These are phyloP conservation scores for Lytechinus variegatus DNA, from an alignment of 35 echinoderm and acorn worm genomes.

Conservation along the genomic window DNA sequence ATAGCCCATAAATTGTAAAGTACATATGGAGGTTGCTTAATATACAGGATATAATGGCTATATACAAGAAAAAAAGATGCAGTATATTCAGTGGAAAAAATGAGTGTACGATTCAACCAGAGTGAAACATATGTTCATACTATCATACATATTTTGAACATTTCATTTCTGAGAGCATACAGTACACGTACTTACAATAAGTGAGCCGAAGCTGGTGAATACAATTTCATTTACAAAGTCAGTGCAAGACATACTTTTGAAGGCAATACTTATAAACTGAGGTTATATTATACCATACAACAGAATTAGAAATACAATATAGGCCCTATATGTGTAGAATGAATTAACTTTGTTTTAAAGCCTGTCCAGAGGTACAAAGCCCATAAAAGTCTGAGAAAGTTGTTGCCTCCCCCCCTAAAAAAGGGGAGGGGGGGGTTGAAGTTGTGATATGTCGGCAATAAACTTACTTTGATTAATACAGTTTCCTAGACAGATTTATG, in stretches of 20 bases:
- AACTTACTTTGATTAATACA: no score
- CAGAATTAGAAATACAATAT: not conserved
- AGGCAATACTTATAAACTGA: not conserved
- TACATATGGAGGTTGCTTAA: not conserved
- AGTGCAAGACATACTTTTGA: not conserved
- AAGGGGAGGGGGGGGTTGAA: no score
- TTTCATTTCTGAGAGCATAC: not conserved
- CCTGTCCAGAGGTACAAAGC: no score
- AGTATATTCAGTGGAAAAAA: slow-evolving; percentile 28
- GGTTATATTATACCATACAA: not conserved
- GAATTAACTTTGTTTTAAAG: no score
- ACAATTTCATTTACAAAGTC: not conserved
- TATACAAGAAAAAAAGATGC: slow-evolving; percentile 39
- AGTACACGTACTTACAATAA: not conserved
- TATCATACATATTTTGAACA: not conserved
- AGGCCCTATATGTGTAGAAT: not conserved
- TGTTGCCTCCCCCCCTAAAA: no score
- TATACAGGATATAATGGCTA: slow-evolving; percentile 35
- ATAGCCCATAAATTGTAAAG: not conserved
- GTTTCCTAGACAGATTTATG: no score
- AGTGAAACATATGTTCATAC: not conserved
- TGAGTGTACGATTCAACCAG: not conserved
- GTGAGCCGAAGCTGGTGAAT: not conserved
- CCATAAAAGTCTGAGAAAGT: no score
- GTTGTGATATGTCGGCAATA: no score